Percentiles rank a stretch among this genome's conserved stretches.
These are phyloP conservation scores for Drosophila mayri DNA, from an alignment of 1,140 invertebrate species.

Conservation along the genomic window DNA sequence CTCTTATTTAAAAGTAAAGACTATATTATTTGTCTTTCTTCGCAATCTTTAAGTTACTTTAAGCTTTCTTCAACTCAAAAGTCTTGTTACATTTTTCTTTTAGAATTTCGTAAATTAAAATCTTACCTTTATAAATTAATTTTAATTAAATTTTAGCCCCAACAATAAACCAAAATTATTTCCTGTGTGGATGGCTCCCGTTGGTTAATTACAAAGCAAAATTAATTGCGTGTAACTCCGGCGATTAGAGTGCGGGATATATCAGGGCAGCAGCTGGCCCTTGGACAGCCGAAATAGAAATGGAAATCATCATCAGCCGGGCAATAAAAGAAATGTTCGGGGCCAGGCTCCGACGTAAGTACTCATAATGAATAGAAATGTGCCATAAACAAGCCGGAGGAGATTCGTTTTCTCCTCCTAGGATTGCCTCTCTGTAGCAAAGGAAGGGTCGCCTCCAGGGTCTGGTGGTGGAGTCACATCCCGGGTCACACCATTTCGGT, in stretches of 20 bases:
- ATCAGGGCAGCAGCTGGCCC: constrained; percentile 42
- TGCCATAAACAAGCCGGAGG: constrained; percentile 66
- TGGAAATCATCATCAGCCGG: constrained; percentile 55
- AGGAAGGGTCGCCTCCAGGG: background rate
- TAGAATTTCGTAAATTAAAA: background rate
- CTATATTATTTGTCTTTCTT: background rate
- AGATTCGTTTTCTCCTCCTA: constrained; percentile 13
- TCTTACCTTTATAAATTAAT: background rate
- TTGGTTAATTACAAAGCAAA: constrained; percentile 80
- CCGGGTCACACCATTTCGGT: constrained; percentile 31
- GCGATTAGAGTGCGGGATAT: constrained; percentile 70
- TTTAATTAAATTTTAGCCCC: background rate
- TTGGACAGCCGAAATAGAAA: constrained; percentile 34
- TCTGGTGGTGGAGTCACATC: constrained; percentile 28
- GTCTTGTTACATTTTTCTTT: background rate
- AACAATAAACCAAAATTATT: background rate
- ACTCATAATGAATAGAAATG: constrained; percentile 83
- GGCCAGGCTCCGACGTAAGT: constrained; percentile 61
- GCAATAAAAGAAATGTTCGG: constrained; percentile 74
- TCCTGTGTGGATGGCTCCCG: constrained; percentile 15
- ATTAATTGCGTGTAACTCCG: constrained; percentile 80
- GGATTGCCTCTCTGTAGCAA: background rate
- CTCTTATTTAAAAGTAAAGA: background rate
- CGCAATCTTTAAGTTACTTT: background rate
- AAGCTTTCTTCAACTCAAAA: background rate